Evolutionary conservation across 1,140 invertebrate genomes (phyloP).

Genomic region (Heliconius hermathena): DNA sequence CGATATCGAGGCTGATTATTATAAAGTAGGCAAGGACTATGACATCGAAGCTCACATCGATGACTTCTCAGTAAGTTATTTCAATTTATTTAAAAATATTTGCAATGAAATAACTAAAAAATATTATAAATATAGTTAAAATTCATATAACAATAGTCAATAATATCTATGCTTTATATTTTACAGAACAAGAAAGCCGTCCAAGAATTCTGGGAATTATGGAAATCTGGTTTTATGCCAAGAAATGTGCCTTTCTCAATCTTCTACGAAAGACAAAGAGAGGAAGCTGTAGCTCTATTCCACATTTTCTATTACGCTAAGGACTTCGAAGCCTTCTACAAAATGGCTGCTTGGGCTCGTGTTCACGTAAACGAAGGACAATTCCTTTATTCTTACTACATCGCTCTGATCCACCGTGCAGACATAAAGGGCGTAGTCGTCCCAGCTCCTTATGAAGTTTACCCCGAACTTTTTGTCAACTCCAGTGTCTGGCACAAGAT

Average conservation of each 20-base stretch:
- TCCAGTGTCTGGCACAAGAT: constrained; percentile 82
- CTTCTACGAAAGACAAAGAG: constrained; percentile 80
- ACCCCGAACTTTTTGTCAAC: constrained; percentile 84
- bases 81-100: background rate
- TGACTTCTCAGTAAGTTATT: constrained; percentile 55
- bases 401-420: constrained; percentile 82
- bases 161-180: background rate
- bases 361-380: constrained; percentile 83
- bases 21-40: constrained; percentile 60
- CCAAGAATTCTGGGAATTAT: constrained; percentile 80
- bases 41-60: constrained; percentile 54
- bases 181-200: constrained; percentile 73
- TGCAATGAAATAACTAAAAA: too few relatives aligned
- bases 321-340: constrained; percentile 85
- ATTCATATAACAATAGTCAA: too few relatives aligned
- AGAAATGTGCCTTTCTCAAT: constrained; percentile 82
- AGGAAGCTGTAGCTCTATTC: constrained; percentile 80
- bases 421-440: constrained; percentile 83
- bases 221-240: constrained; percentile 77
- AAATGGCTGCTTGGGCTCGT: constrained; percentile 84
- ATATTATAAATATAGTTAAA: too few relatives aligned
- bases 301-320: constrained; percentile 84
- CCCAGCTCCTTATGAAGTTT: constrained; percentile 85
- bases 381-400: constrained; percentile 83
- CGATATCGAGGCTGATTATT: constrained; percentile 56